Conservation (phyloP, 2,797 vertebrate genomes). For the Meda fulgida region DNA sequence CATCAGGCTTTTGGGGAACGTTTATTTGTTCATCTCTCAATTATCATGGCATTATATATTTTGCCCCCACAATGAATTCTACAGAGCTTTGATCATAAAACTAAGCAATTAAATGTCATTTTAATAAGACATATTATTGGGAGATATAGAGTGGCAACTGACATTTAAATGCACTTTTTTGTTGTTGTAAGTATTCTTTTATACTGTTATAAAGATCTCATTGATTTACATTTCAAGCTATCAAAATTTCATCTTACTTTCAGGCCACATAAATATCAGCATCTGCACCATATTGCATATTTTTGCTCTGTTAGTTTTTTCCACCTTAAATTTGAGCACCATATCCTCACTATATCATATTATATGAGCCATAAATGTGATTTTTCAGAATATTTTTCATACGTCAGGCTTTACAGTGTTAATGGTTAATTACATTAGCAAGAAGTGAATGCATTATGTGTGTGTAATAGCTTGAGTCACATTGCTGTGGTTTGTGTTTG, state of each 20-base stretch:
- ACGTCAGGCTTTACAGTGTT: neutral
- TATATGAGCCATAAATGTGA: neutral
- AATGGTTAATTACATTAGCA: neutral
- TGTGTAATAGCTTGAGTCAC: constrained; percentile 5
- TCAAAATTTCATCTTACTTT: neutral
- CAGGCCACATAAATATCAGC: neutral
- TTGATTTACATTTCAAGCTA: neutral
- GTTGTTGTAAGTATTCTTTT: neutral
- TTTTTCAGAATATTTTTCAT: neutral
- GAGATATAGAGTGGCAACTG: neutral
- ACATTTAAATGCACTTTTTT: neutral
- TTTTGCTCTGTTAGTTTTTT: neutral
- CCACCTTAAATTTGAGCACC: neutral
- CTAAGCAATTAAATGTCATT: neutral
- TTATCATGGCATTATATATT: too few species aligned
- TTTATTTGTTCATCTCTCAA: too few species aligned
- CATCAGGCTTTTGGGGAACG: too few species aligned
- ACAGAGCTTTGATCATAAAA: neutral
- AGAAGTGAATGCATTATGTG: neutral
- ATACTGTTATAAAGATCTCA: neutral
- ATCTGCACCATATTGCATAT: neutral
- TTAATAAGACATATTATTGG: neutral
- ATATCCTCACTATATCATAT: neutral
- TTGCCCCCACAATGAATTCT: neutral
- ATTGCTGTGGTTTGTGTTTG: constrained; percentile 14